phyloP scores from a whole-genome alignment of 2,113 vertebrate genomes.

The Campylorhamphus procurvoides region DNA sequence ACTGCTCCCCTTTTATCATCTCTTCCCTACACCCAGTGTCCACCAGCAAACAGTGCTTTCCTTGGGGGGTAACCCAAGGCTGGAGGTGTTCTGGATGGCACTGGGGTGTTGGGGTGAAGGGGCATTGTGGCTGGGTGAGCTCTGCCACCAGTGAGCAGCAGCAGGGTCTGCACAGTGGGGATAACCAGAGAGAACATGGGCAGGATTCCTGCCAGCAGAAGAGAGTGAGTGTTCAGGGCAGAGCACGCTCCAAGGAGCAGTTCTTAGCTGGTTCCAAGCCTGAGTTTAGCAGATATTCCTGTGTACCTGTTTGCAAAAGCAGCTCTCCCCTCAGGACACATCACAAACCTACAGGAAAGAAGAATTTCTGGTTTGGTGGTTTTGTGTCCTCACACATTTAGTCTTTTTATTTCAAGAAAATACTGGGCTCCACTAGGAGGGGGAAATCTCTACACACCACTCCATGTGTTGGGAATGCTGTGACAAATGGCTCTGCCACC shows the following conservation, averaged over 20 bases:
- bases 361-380: slow-evolving; percentile 1
- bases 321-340: neutral
- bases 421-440: neutral
- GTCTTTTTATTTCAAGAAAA: neutral
- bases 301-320: neutral
- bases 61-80: neutral
- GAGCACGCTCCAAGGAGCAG: neutral
- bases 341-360: neutral
- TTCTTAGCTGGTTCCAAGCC: neutral
- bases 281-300: neutral
- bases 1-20: neutral
- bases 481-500: neutral
- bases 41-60: accelerated
- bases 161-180: neutral
- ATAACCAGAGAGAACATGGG: neutral
- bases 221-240: neutral
- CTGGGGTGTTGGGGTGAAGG: neutral
- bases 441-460: neutral
- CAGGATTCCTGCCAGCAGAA: neutral
- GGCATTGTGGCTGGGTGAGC: neutral
- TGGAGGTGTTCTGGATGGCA: neutral
- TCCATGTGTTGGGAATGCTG: neutral
- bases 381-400: neutral
- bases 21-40: neutral
- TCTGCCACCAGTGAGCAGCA: neutral